Evolutionary conservation across 1,140 invertebrate genomes (phyloP).

Genomic region (Wasmannia auropunctata): DNA sequence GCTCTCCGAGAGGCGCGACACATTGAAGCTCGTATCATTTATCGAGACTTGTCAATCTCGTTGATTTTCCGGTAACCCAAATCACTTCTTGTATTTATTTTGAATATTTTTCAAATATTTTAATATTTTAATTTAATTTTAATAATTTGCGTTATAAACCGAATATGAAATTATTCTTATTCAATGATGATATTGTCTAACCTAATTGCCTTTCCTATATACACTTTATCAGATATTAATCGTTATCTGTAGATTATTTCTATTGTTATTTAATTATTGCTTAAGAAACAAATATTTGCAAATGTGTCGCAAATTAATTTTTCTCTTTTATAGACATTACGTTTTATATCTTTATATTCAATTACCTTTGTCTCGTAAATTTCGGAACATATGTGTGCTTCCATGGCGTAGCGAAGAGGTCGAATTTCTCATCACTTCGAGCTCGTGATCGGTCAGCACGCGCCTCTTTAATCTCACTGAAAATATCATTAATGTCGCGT

Average conservation of each 20-base stretch:
- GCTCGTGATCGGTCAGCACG: slow-evolving; percentile 90
- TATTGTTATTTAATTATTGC: neutral
- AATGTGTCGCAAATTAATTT: no score
- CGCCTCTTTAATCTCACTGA: slow-evolving; percentile 95
- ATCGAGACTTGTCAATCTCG: neutral
- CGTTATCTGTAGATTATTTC: neutral
- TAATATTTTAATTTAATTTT: no score
- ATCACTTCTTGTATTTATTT: no score
- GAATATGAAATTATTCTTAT: neutral
- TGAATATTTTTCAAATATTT: no score
- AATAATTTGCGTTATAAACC: neutral
- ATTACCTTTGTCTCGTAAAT: slow-evolving; percentile 94
- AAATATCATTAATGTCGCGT: slow-evolving; percentile 73
- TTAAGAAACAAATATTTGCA: no score
- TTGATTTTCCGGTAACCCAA: neutral
- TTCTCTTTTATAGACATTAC: neutral
- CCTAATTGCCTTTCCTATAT: neutral
- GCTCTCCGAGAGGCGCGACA: neutral
- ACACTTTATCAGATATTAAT: neutral
- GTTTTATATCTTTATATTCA: neutral
- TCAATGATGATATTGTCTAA: neutral
- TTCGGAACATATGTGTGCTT: slow-evolving; percentile 94
- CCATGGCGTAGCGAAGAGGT: slow-evolving; percentile 94
- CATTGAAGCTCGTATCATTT: neutral
- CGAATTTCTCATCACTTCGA: slow-evolving; percentile 91